Conservation (phyloP, 2,888 invertebrate genomes). For the Salticus scenicus region DNA sequence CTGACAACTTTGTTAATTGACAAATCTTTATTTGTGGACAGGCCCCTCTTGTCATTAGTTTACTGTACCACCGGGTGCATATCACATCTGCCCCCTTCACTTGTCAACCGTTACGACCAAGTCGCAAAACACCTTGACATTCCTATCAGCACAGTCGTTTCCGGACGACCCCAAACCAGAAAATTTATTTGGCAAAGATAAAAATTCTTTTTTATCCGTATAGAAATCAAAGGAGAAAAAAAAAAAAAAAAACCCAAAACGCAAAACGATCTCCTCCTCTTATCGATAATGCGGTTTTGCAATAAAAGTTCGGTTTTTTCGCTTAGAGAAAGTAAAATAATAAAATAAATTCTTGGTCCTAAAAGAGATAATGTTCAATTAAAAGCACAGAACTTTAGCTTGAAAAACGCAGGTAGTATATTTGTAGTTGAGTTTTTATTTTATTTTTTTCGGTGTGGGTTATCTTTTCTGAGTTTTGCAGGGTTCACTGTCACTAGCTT, state of each 20-base stretch:
- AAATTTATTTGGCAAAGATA: conserved; percentile 32
- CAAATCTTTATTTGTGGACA: too few relatives aligned
- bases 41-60: too few relatives aligned
- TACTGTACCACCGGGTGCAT: too few relatives aligned
- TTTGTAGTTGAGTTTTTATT: neutral
- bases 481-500: too few relatives aligned
- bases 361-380: conserved; percentile 43
- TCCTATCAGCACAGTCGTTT: neutral
- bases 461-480: too few relatives aligned
- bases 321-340: neutral
- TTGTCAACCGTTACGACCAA: conserved; percentile 56
- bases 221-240: too few relatives aligned
- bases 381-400: too few relatives aligned
- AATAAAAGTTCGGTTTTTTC: conserved; percentile 40
- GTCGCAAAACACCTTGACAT: conserved; percentile 48
- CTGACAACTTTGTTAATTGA: too few relatives aligned
- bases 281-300: conserved; percentile 47
- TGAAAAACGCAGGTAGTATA: neutral
- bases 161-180: conserved; percentile 12
- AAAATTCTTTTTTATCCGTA: neutral
- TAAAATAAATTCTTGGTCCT: too few relatives aligned
- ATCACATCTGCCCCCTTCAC: conserved; percentile 38
- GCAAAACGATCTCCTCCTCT: neutral
- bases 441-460: too few relatives aligned
- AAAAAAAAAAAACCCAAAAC: too few relatives aligned